These are phyloP conservation scores for Antechinus flavipes DNA, from an alignment of 2,113 vertebrate genomes.

Conservation along the genomic window DNA sequence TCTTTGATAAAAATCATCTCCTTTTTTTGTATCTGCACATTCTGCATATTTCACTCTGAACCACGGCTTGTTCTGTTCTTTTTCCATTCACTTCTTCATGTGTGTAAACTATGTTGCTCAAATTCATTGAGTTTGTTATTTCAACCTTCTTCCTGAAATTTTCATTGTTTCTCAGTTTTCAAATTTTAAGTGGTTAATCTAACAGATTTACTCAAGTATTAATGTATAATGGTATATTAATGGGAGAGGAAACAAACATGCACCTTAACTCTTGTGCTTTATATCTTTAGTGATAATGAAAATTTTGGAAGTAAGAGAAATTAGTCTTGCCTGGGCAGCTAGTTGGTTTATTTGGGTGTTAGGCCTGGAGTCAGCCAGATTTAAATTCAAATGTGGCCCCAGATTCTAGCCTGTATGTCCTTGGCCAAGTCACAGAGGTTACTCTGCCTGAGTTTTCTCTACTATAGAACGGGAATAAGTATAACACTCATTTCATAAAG, in stretches of 20 bases:
- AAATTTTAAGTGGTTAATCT: not conserved
- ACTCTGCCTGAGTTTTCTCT: not conserved
- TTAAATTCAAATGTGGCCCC: not conserved
- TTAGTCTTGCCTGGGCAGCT: not conserved
- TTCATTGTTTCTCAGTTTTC: not conserved
- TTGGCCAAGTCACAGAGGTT: not conserved
- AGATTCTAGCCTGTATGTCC: not conserved
- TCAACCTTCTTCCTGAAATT: not conserved
- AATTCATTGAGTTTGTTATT: not conserved
- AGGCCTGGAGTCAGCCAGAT: not conserved
- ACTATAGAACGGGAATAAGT: not conserved
- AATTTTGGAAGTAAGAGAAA: not conserved
- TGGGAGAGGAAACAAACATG: not conserved
- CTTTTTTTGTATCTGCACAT: not conserved
- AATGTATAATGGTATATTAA: not conserved
- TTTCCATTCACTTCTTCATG: not conserved
- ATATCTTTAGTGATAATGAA: not conserved
- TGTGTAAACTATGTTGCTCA: not conserved
- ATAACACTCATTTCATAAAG: not conserved
- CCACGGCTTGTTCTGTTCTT: not conserved
- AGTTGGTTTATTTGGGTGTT: not conserved
- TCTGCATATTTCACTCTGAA: not conserved
- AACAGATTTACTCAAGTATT: not conserved
- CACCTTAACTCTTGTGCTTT: not conserved
- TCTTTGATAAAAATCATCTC: not conserved